Base-by-base conservation (phyloP, 2,888 invertebrate genomes). In the Lycia hirtaria region DNA sequence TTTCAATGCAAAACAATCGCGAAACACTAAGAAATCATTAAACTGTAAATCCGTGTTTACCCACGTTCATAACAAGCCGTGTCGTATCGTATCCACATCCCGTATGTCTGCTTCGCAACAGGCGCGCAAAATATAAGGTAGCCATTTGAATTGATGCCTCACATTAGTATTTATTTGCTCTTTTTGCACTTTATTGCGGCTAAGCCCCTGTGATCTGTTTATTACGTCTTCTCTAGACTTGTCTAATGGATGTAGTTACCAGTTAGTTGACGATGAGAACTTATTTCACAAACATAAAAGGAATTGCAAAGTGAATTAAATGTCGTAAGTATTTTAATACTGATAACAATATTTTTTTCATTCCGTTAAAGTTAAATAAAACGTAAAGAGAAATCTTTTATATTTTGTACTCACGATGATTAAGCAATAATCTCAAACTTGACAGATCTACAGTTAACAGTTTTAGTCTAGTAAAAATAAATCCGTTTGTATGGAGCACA, bases 41-140 rank as follows among this genome's bases (percentile, higher is more conserved):
- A n/a, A 9, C 26, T 26, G 26, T 26, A 26, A 14, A 14, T 32
- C 32, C 2, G 1, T n/a, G 19, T n/a, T 20, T n/a, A 5, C n/a
- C 15, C 33, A 33, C 33, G 15, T 38, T 38, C 20, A 20, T 38
- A n/a, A n/a, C 6, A 20, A 38, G 2, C 20, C n/a, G 7, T 20
- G 37, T 38, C 37, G 4, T 5, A 38, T 0, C 5, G 37, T 20
- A n/a, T 5, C 20, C 17, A 20, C 24, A 4, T n/a, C 22, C 10
- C 15, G 15, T n/a, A 26, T 2, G 32, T 35, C 33, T 6, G 26
- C 28, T 24, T 40, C 7, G 20, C 19, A 44, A 17, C 33, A 6
- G 44, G 44, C 24, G 33, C 20, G 56, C 38, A 32, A 51, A 51
- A 45, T 56, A 56, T 51, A 45, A 56, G 32, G 40, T 33, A 38